Conservation (phyloP, 1,140 invertebrate species). For the Penaeus vannamei region DNA sequence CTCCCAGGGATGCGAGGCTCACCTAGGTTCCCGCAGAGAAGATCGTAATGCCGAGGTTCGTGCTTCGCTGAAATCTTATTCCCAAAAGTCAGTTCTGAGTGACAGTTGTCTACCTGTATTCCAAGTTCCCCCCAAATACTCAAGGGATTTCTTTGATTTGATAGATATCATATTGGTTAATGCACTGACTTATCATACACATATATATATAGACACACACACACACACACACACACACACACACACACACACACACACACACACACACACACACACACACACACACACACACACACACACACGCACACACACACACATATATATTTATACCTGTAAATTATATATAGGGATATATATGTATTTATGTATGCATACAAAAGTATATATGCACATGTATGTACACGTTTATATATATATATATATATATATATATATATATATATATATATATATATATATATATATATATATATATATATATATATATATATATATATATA, state of each 20-base stretch:
- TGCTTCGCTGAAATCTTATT: too few species aligned
- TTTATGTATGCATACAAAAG: too few species aligned
- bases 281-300: neutral
- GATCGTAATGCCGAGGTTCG: too few species aligned
- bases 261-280: neutral
- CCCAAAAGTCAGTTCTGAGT: too few species aligned
- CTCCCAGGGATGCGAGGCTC: too few species aligned
- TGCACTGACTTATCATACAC: neutral
- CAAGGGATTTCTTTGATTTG: neutral
- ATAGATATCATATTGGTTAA: neutral
- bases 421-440: slow-evolving; percentile 24
- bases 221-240: neutral
- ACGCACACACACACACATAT: neutral
- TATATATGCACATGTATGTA: neutral
- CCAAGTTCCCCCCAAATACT: neutral
- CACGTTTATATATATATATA: neutral
- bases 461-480: slow-evolving; percentile 2
- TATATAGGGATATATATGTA: too few species aligned
- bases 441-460: slow-evolving; percentile 18
- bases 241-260: neutral
- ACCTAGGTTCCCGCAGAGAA: too few species aligned
- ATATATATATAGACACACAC: slow-evolving; percentile 10
- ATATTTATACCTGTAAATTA: too few species aligned
- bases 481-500: neutral
- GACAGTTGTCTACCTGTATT: too few species aligned